Evolutionary conservation across 2,797 vertebrate species (phyloP).

Genomic region (Acridotheres tristis): DNA sequence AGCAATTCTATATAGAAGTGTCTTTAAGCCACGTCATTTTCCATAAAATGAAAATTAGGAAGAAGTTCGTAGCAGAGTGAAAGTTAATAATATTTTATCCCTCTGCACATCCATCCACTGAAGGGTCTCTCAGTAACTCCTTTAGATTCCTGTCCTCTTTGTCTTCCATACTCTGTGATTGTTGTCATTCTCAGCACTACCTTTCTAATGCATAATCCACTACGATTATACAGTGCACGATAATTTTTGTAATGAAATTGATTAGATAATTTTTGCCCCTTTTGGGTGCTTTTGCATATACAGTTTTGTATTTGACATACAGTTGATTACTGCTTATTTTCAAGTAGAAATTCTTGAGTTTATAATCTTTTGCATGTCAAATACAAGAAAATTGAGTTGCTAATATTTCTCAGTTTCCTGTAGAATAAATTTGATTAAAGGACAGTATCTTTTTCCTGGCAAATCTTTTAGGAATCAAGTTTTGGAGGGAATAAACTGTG

Average conservation of each 20-base stretch:
- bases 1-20: neutral
- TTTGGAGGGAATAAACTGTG: neutral
- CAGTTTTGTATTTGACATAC: neutral
- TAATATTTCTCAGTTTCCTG: neutral
- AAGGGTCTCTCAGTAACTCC: neutral
- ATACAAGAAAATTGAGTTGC: neutral
- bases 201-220: slow-evolving; percentile 16
- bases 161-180: slow-evolving; percentile 16
- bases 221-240: neutral
- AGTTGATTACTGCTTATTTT: neutral
- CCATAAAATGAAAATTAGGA: neutral
- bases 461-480: neutral
- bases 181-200: slow-evolving; percentile 24
- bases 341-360: neutral
- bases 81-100: neutral
- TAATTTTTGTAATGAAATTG: neutral
- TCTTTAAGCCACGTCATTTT: neutral
- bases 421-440: neutral
- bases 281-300: slow-evolving; percentile 14
- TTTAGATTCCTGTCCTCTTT: slow-evolving; percentile 9
- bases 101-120: neutral
- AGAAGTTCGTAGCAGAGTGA: neutral
- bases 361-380: neutral
- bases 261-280: neutral
- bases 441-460: neutral